Percentiles rank a stretch among this genome's conserved stretches.
phyloP scores from a whole-genome alignment of 2,888 invertebrate genomes.

The Xestia rhomboidea region DNA sequence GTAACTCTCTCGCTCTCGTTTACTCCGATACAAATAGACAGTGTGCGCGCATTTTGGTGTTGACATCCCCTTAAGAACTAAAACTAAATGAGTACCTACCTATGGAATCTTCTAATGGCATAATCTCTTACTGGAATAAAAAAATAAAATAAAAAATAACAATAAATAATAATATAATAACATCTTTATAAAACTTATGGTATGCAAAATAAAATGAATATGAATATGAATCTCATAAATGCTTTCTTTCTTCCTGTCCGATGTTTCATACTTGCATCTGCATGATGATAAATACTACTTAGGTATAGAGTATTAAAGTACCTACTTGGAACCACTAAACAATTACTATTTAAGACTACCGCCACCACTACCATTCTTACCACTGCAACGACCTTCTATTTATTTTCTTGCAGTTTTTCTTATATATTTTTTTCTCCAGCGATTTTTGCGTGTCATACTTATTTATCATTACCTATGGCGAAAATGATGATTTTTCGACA shows the following conservation, averaged over 20 bases:
- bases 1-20: too few relatives aligned
- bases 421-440: too few relatives aligned
- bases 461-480: slow-evolving; percentile 23
- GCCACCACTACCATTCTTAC: background rate
- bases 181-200: too few relatives aligned
- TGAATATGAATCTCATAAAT: too few relatives aligned
- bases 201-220: too few relatives aligned
- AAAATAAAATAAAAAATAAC: too few relatives aligned
- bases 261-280: background rate
- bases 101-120: too few relatives aligned
- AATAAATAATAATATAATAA: too few relatives aligned
- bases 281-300: background rate
- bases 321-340: background rate
- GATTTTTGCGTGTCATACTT: slow-evolving; percentile 15
- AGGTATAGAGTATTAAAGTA: background rate
- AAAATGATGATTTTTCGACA: slow-evolving; percentile 35
- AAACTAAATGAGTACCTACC: background rate
- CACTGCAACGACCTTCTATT: slow-evolving; percentile 33
- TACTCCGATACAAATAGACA: too few relatives aligned
- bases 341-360: slow-evolving; percentile 1
- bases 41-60: too few relatives aligned
- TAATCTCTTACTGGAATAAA: too few relatives aligned
- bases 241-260: background rate
- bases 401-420: slow-evolving; percentile 42
- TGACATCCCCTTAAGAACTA: too few relatives aligned